A percentile compares a stretch with the other conserved stretches of the same genome.
These are phyloP conservation scores for Heliocidaris tuberculata DNA, from an alignment of 35 echinoderm and acorn worm species.

Conservation along the genomic window DNA sequence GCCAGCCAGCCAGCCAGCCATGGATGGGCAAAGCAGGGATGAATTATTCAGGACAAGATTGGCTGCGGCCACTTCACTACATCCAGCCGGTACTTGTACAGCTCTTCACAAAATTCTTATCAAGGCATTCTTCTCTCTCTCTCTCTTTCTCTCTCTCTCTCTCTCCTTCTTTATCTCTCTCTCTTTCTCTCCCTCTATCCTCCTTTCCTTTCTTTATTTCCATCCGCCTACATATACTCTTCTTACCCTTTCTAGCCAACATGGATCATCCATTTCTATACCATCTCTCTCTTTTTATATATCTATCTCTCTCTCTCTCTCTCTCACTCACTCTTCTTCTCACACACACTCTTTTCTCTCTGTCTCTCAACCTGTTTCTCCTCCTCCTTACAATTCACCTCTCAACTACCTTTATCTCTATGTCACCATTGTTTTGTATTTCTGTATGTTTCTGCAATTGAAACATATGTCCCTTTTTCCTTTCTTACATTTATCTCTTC, in stretches of 20 bases:
- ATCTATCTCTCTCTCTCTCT: background rate
- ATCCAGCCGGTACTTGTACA: background rate
- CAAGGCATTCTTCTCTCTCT: background rate
- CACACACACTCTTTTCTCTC: background rate
- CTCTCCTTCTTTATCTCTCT: background rate
- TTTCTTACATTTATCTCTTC: too few species aligned
- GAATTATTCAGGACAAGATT: conserved; percentile 33
- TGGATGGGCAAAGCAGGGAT: background rate
- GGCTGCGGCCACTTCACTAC: conserved; percentile 28
- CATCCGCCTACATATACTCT: background rate
- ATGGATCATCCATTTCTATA: too few species aligned
- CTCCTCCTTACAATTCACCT: background rate
- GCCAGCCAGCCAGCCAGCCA: background rate
- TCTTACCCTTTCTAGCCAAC: background rate
- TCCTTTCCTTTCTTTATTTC: background rate
- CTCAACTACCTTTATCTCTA: background rate
- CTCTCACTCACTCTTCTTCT: background rate
- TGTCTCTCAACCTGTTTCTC: background rate
- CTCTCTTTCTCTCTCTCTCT: background rate
- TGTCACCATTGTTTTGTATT: too few species aligned
- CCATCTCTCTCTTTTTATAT: background rate
- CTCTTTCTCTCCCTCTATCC: background rate
- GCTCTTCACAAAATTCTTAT: conserved; percentile 28
- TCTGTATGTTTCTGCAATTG: too few species aligned
- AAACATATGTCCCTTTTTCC: too few species aligned